Percentiles rank a stretch among this genome's conserved stretches.
Evolutionary conservation across 2,888 invertebrate species (phyloP).

Genomic region (Epistrophella euchroma): DNA sequence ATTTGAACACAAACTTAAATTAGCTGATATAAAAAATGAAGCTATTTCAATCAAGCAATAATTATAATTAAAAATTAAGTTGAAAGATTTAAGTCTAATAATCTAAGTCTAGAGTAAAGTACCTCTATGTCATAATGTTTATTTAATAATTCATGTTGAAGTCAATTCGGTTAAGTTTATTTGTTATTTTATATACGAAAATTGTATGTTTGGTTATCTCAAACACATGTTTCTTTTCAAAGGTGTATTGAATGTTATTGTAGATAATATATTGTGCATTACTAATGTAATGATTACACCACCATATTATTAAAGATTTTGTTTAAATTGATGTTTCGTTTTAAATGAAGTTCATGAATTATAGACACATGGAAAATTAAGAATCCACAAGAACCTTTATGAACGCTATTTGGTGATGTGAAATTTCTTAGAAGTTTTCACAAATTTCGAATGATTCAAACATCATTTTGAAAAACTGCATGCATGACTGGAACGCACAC

Average conservation of each 20-base stretch:
- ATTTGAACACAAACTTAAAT: conserved; percentile 80
- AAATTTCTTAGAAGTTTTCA: no score
- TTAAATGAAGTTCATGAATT: no score
- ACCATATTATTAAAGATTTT: no score
- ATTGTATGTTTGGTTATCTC: not conserved
- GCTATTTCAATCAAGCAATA: conserved; percentile 80
- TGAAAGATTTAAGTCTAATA: conserved; percentile 7
- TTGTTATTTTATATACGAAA: conserved; percentile 52
- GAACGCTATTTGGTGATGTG: no score
- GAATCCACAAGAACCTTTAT: no score
- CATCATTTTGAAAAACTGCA: no score
- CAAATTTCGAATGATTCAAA: no score
- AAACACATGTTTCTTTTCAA: not conserved
- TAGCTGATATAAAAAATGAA: conserved; percentile 77
- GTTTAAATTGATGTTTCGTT: no score
- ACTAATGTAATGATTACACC: not conserved
- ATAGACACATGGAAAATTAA: no score
- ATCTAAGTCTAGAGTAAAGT: not conserved
- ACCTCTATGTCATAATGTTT: conserved; percentile 3
- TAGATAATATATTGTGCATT: not conserved
- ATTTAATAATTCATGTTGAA: conserved; percentile 36
- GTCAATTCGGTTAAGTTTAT: conserved; percentile 50
- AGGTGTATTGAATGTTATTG: not conserved
- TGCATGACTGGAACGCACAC: no score
- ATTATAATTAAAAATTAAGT: conserved; percentile 9